Evolutionary conservation across 1,140 invertebrate species (phyloP).

Genomic region (Aplysia californica): DNA sequence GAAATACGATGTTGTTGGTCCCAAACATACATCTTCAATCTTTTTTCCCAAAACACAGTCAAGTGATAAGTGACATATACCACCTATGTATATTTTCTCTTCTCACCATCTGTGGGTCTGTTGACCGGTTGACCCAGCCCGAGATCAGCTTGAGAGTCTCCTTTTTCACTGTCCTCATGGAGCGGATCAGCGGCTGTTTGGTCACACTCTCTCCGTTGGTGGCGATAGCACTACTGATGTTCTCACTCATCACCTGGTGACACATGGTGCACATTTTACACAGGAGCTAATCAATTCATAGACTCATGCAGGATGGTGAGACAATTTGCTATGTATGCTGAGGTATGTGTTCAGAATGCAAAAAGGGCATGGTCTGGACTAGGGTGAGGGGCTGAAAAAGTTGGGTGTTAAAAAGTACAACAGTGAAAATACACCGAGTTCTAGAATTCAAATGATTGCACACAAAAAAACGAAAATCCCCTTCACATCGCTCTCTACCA

Average conservation of each 20-base stretch:
- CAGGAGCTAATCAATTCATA: neutral
- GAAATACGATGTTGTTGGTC: neutral
- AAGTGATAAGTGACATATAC: too few relatives aligned
- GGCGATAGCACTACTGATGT: conserved; percentile 96
- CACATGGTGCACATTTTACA: too few relatives aligned
- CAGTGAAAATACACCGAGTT: neutral
- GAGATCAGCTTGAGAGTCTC: conserved; percentile 99
- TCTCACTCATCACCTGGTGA: conserved; percentile 90
- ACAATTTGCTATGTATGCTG: too few relatives aligned
- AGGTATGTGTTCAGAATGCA: too few relatives aligned
- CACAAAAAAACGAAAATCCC: too few relatives aligned
- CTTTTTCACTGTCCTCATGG: conserved; percentile 99
- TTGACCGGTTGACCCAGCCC: conserved; percentile 94
- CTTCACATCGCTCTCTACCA: too few relatives aligned
- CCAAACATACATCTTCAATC: neutral
- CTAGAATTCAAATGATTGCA: neutral
- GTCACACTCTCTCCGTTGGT: conserved; percentile 95
- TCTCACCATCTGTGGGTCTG: conserved; percentile 78
- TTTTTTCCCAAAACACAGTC: too few relatives aligned
- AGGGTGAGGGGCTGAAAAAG: neutral
- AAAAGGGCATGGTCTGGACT: too few relatives aligned
- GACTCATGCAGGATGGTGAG: too few relatives aligned
- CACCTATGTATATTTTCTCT: too few relatives aligned
- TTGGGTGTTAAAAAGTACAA: neutral
- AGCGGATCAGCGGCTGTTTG: conserved; percentile 97